phyloP scores from a whole-genome alignment of 2,797 vertebrate genomes.

The Brachyalestes nurse region DNA sequence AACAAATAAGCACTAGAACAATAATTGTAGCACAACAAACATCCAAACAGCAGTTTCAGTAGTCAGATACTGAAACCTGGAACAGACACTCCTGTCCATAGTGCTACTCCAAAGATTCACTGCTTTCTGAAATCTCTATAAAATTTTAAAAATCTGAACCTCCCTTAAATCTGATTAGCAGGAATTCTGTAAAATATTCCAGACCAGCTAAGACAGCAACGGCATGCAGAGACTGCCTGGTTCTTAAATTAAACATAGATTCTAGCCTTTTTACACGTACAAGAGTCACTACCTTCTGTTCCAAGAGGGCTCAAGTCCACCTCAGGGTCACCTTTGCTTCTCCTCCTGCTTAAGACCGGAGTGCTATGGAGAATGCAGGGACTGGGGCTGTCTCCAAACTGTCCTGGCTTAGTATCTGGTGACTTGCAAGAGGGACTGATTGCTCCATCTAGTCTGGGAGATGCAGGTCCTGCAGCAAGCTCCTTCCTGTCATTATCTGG shows the following conservation, averaged over 20 bases:
- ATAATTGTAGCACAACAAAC: no score
- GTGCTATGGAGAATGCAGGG: conserved; percentile 83
- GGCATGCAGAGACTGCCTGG: no score
- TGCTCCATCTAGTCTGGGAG: conserved; percentile 43
- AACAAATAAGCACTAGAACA: no score
- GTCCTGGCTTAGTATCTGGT: conserved; percentile 63
- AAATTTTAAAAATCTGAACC: no score
- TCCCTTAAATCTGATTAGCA: no score
- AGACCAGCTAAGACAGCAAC: no score
- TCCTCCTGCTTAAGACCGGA: conserved; percentile 76
- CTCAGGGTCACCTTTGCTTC: conserved; percentile 68
- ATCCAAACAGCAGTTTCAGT: no score
- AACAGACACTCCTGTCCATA: no score
- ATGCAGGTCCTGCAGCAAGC: conserved; percentile 55
- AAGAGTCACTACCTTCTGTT: conserved; percentile 75
- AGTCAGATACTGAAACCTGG: no score
- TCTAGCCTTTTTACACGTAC: not conserved
- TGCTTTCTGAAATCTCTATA: no score
- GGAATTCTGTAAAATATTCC: no score
- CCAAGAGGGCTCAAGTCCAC: conserved; percentile 82
- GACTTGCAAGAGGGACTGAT: conserved; percentile 50
- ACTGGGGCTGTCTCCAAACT: conserved; percentile 69
- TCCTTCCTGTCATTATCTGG: conserved; percentile 61
- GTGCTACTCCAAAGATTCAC: no score
- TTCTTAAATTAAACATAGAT: not conserved